Percentiles rank a stretch among this genome's conserved stretches.
Evolutionary conservation across 2,113 vertebrate species (phyloP).

Genomic region (Podilymbus podiceps): DNA sequence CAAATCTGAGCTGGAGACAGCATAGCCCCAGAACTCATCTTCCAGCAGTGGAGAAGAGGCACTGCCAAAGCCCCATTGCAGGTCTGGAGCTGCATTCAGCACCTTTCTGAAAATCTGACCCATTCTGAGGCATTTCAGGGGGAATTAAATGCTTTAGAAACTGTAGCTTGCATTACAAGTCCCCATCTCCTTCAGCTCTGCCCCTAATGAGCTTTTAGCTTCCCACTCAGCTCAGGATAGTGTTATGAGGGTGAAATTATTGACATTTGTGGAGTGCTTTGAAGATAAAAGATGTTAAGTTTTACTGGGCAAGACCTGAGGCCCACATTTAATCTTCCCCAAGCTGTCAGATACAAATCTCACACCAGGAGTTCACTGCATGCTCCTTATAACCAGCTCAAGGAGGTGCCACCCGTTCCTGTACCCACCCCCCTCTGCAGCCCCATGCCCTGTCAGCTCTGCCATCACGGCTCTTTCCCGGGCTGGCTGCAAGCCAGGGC

Average conservation of each 20-base stretch:
- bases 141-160: background rate
- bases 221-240: background rate
- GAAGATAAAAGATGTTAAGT: background rate
- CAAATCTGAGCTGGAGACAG: background rate
- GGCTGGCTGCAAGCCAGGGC: background rate
- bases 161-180: background rate
- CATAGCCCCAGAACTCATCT: background rate
- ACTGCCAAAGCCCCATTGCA: background rate
- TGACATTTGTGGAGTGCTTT: background rate
- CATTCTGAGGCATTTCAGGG: background rate
- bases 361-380: background rate
- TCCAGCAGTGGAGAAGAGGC: background rate
- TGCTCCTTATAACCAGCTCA: background rate
- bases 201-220: background rate
- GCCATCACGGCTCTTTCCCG: background rate
- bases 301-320: background rate
- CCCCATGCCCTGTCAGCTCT: background rate
- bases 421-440: background rate
- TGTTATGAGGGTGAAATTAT: background rate
- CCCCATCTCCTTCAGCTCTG: background rate
- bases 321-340: background rate
- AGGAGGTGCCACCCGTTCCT: background rate
- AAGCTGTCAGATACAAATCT: background rate
- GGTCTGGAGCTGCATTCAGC: background rate
- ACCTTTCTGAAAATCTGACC: background rate